Evolutionary conservation across 2,888 invertebrate genomes (phyloP), one percentile per base, ranked within the genome.

Genomic region (Troglohyphantes excavatus): DNA sequence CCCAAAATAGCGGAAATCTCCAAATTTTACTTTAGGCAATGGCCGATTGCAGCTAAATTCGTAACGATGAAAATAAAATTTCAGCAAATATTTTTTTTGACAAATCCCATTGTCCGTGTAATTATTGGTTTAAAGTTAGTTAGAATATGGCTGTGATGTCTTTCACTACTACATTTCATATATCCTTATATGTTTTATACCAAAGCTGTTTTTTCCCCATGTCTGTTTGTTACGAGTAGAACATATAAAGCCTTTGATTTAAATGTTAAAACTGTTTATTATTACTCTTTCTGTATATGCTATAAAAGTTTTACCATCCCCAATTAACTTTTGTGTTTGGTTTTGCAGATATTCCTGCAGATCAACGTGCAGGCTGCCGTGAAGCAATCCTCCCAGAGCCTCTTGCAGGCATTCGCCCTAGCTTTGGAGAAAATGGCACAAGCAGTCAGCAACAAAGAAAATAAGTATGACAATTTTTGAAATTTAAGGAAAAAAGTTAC

Each of bases 261-360:
- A 68, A 29, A 26, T 29, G 2, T 68, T 27, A 1, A 39, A 39
- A 39, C 13, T 11, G 3, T 39, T 39, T 11, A 39, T 39, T 39
- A 39, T 2, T 39, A 39, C 3, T 39, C 13, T 7, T 2, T 7
- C 13, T 11, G 7, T 39, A 2, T 3, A 0, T 39, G 13, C 39
- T 11, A 39, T 39, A 11, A 2, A 39, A 11, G 0, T 39, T 39
- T 39, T 39, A 39, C 9, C 7, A 11, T 39, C 39, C 7, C 7
- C 3, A 39, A 0, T 39, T 39, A 39, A 11, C 3, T 39, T 39
- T 11, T 39, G 1, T 0, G 1, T 2, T 39, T 39, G 2, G 26
- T 33, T 11, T 68, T 91, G 27, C 92, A 93, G 93, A 93, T 94
- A 72, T 94, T 94, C 91, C 93, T 92, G 78, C 93, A 92, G 63